These are phyloP conservation scores for Bombycilla garrulus DNA, from an alignment of 2,113 vertebrate genomes.

Conservation along the genomic window DNA sequence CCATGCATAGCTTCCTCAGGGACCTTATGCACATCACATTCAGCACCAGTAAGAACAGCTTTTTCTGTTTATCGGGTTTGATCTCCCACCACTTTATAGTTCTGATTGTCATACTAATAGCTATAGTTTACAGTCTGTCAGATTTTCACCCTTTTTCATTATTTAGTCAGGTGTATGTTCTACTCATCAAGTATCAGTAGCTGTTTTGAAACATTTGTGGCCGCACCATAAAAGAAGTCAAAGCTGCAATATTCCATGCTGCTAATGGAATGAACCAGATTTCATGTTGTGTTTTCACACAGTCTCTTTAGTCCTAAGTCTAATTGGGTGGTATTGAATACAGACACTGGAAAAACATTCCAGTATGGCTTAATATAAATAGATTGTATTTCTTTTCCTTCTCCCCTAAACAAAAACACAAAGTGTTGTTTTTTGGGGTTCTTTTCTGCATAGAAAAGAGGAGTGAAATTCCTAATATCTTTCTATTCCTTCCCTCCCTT, in stretches of 20 bases:
- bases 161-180: background rate
- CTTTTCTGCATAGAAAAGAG: background rate
- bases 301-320: background rate
- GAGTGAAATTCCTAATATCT: background rate
- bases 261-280: background rate
- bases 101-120: background rate
- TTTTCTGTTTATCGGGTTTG: background rate
- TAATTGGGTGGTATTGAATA: background rate
- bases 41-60: background rate
- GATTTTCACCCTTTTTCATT: background rate
- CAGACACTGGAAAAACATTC: background rate
- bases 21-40: background rate
- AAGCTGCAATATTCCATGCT: background rate
- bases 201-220: background rate
- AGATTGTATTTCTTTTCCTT: background rate
- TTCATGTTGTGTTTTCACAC: background rate
- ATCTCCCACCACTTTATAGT: background rate
- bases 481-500: background rate
- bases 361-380: background rate
- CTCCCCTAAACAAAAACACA: background rate
- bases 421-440: background rate
- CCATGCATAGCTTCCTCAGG: background rate
- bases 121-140: background rate
- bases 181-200: background rate
- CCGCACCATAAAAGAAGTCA: background rate